Base-by-base conservation (phyloP, 2,888 invertebrate species). In the Phragmatobia fuliginosa region DNA sequence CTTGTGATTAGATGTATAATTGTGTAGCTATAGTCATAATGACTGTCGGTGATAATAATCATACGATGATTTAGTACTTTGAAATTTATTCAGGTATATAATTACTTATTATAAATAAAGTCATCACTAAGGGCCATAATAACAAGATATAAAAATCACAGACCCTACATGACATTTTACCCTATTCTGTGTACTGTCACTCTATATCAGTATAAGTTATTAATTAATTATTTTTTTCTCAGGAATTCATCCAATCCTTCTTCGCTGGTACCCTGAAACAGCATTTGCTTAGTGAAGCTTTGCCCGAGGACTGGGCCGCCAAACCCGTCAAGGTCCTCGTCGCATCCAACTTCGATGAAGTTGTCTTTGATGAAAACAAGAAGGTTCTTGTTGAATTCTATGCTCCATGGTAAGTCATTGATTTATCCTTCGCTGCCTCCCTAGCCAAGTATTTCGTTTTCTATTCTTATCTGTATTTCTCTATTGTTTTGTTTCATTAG, bases 321-420 rank as follows among this genome's bases (percentile, higher is more conserved):
- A 96, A 97, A 83, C 98, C 99, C 68, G 99, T 99, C 74, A 99
- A 99, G 95, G 93, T 93, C 62, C 96, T 99, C 71, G 99, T 99
- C 69, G 97, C 99, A 77, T 97, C 97, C 90, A 99, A 99, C 96
- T 99, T 99, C 92, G 98, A 98, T 84, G 97, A 97, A 81, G 97
- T 99, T 81, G 99, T 97, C 65, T 96, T 98, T 79, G 97, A 99
- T 92, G 96, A 96, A 84, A 96, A 93, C 81, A 99, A 99, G 96
- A 97, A 97, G 87, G 99, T 99, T 65, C 96, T 99, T 72, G 99
- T 99, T 78, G 99, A 99, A 96, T 99, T 99, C 96, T 99, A 99
- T 94, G 99, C 99, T 67, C 99, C 99, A 74, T 99, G 99, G 99
- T 96, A 75, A 93, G 94, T 90, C 36, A 10, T 38, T 60, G 10